Base-by-base conservation (phyloP, 2,888 invertebrate genomes). In the Myopa tessellatipennis region DNA sequence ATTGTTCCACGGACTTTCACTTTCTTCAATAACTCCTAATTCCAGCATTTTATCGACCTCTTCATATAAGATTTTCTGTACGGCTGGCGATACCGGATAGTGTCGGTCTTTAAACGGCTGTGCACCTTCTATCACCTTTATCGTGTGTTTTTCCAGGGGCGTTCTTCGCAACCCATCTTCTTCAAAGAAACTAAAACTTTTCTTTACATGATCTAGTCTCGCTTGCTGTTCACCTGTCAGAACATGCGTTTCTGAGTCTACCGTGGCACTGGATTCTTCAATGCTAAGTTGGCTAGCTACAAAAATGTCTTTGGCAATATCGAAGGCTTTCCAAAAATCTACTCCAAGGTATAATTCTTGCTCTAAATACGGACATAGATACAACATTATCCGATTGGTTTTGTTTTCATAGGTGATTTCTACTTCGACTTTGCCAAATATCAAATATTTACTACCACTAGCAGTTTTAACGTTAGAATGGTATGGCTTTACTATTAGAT, bases 1-100 rank as follows among this genome's bases (percentile, higher is more conserved):
- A 16, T 70, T n/a, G 52, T 67, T 74, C 77, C 74, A 77, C 0
- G 77, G 77, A 26, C 77, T 77, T n/a, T 77, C 74, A 18, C 77
- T 74, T n/a, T 61, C 55, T 40, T 77, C 77, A 5, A 77, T 77
- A 3, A 74, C 77, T 14, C 61, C 55, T 38, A 78, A 26, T 1
- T 34, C 52, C 7, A 78, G 36, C 74, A 78, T 78, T 4, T 74
- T 52, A 55, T 74, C 74, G 26, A 74, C 52, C 26, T 74, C 70
- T 10, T 38, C 52, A 18, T 70, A 77, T 4, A 63, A 16, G 3
- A 74, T 63, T 8, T 58, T 45, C n/a, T 73, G 68, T 7, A 77
- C 68, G 4, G 73, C 73, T 4, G 73, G 68, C 7, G 73, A 77
- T 3, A 73, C 73, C 12, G 72, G 50, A 34, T 75, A 78, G 38